Percentiles rank a stretch among this genome's conserved stretches.
Evolutionary conservation across 2,888 invertebrate species (phyloP).

Genomic region (Cerastis rubricosa): DNA sequence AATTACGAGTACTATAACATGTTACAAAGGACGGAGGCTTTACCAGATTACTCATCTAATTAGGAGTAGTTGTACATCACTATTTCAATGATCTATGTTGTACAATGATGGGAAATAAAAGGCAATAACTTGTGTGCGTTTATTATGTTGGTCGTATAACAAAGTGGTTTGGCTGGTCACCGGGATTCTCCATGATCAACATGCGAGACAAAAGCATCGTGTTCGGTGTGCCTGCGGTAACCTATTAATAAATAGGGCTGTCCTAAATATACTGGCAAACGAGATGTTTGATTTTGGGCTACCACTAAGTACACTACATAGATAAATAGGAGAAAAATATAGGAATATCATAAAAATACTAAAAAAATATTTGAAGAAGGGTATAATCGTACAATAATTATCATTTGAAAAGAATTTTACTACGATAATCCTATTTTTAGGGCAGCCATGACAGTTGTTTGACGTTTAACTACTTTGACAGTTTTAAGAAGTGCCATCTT

Average conservation of each 20-base stretch:
- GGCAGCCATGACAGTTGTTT: too few species aligned
- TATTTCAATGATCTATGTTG: constrained; percentile 8
- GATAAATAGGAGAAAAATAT: too few species aligned
- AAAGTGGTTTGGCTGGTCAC: constrained; percentile 65
- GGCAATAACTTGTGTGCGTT: constrained; percentile 54
- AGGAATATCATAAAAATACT: too few species aligned
- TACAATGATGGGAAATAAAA: constrained; percentile 54
- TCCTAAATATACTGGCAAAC: neutral
- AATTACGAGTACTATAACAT: constrained; percentile 1
- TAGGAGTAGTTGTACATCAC: constrained; percentile 15
- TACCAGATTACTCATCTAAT: constrained; percentile 42
- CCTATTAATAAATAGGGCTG: constrained; percentile 49
- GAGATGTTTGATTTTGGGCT: too few species aligned
- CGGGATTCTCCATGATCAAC: constrained; percentile 69
- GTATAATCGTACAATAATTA: too few species aligned
- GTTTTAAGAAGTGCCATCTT: too few species aligned
- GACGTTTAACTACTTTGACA: too few species aligned
- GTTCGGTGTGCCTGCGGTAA: constrained; percentile 27
- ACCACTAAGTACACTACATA: too few species aligned
- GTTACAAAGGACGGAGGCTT: constrained; percentile 7
- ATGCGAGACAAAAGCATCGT: constrained; percentile 62
- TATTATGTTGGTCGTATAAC: constrained; percentile 59
- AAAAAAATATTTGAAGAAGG: too few species aligned
- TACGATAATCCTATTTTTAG: too few species aligned
- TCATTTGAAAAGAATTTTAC: too few species aligned